phyloP scores from a whole-genome alignment of 2,888 invertebrate genomes.

The Drosophila parthenogenetica region DNA sequence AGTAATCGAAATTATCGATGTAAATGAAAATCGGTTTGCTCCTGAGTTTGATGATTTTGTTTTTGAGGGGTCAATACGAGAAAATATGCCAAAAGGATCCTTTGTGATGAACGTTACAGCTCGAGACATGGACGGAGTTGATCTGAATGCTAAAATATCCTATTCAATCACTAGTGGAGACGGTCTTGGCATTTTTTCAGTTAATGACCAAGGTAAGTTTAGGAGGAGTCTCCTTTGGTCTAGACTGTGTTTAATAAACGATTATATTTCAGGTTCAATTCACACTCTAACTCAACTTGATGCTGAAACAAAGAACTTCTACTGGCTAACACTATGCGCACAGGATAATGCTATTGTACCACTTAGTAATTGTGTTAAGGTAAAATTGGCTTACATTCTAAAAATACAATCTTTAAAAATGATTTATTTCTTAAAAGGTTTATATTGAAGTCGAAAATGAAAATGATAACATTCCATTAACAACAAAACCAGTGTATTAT shows the following conservation, averaged over 20 bases:
- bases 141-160: slow-evolving; percentile 92
- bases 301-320: slow-evolving; percentile 93
- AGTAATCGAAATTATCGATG: slow-evolving; percentile 95
- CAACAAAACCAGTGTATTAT: slow-evolving; percentile 93
- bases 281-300: slow-evolving; percentile 94
- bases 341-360: slow-evolving; percentile 96
- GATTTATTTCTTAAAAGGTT: slow-evolving; percentile 86
- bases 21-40: slow-evolving; percentile 95
- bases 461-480: slow-evolving; percentile 98
- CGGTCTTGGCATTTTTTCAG: slow-evolving; percentile 95
- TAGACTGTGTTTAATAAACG: not conserved
- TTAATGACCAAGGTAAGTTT: slow-evolving; percentile 92
- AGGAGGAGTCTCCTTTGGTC: not conserved
- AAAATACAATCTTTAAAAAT: not conserved
- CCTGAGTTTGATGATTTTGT: slow-evolving; percentile 94
- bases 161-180: slow-evolving; percentile 95
- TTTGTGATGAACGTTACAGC: slow-evolving; percentile 92
- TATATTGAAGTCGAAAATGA: slow-evolving; percentile 94
- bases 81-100: slow-evolving; percentile 92
- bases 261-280: slow-evolving; percentile 89
- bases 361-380: slow-evolving; percentile 93
- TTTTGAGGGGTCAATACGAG: slow-evolving; percentile 90
- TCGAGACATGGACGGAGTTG: slow-evolving; percentile 91
- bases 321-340: slow-evolving; percentile 97
- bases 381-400: slow-evolving; percentile 76